A percentile compares a stretch with the other conserved stretches of the same genome.
phyloP scores from a whole-genome alignment of 2,113 vertebrate species.

The Mystacornis crossleyi region DNA sequence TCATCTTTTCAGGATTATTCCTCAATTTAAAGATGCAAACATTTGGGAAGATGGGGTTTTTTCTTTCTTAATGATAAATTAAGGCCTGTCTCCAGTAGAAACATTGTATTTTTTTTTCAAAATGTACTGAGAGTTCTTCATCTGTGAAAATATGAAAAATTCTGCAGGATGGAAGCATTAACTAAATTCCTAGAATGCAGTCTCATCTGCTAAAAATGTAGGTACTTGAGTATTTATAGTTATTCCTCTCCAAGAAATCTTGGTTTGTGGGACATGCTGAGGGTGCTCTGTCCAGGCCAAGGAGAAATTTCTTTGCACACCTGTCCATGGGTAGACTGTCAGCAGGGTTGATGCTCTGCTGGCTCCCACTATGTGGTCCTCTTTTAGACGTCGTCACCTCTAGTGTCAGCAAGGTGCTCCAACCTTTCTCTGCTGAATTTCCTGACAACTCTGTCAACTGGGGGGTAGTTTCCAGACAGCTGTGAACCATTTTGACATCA shows the following conservation, averaged over 20 bases:
- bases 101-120: background rate
- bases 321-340: fast-evolving
- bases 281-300: background rate
- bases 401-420: background rate
- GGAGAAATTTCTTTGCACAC: background rate
- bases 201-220: background rate
- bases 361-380: fast-evolving
- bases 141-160: background rate
- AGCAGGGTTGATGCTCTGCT: background rate
- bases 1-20: background rate
- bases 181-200: background rate
- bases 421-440: background rate
- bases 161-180: background rate
- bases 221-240: background rate
- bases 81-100: background rate
- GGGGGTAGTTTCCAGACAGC: background rate
- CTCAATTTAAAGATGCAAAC: background rate
- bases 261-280: background rate
- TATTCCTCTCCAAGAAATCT: background rate
- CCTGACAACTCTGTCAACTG: background rate
- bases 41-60: background rate
- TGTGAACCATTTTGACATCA: background rate
- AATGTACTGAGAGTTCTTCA: background rate
- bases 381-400: background rate
- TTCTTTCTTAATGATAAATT: background rate